Percentiles rank a stretch among this genome's conserved stretches.
phyloP scores from a whole-genome alignment of 2,113 vertebrate species.

The Ibidorhyncha struthersii region DNA sequence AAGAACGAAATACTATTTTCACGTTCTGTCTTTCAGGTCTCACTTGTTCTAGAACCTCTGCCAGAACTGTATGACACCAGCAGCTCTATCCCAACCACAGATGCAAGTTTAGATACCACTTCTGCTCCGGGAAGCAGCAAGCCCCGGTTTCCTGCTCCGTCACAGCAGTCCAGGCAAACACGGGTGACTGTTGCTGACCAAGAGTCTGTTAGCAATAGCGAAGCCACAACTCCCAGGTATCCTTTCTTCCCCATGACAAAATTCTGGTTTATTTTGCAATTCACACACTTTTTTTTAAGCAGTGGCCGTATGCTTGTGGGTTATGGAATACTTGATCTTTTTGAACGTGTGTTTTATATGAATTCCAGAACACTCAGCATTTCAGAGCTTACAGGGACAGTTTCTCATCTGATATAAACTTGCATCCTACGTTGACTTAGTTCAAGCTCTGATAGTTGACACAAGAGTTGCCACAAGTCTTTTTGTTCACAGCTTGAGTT shows the following conservation, averaged over 20 bases:
- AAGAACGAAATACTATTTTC: fast-evolving
- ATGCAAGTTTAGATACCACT: slow-evolving; percentile 48
- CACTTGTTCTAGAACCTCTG: slow-evolving; percentile 86
- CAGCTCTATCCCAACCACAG: slow-evolving; percentile 70
- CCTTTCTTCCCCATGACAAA: background rate
- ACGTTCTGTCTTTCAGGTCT: slow-evolving; percentile 76
- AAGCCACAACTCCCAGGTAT: slow-evolving; percentile 81
- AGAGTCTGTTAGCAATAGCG: slow-evolving; percentile 61
- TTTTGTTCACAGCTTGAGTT: background rate
- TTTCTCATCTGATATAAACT: background rate
- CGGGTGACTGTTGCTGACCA: slow-evolving; percentile 24
- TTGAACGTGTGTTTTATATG: fast-evolving
- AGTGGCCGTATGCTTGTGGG: background rate
- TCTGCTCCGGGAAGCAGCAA: slow-evolving; percentile 32
- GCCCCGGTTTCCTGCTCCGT: slow-evolving; percentile 15
- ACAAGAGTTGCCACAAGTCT: background rate
- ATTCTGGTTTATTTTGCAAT: background rate
- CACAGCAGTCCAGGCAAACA: slow-evolving; percentile 8
- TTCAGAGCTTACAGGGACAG: background rate
- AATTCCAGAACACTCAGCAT: background rate
- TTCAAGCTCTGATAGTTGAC: background rate
- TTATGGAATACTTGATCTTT: background rate
- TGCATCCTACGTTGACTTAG: fast-evolving
- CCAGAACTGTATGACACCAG: slow-evolving; percentile 80
- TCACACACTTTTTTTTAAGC: background rate